A percentile compares a stretch with the other conserved stretches of the same genome.
Conservation (phyloP, 2,113 vertebrate genomes). For the Gambusia holbrooki region DNA sequence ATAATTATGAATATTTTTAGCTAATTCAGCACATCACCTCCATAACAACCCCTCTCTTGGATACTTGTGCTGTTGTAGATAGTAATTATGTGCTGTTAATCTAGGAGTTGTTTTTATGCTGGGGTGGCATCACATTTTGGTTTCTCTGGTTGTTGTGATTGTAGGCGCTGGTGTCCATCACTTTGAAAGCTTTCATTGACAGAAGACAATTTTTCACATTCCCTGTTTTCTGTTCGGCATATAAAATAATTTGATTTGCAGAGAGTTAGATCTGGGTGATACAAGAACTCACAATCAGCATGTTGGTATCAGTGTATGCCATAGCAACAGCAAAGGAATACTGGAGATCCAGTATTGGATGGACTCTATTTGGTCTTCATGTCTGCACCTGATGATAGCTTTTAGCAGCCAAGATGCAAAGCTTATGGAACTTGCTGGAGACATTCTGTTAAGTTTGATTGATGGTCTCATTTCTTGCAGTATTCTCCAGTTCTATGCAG, state of each 20-base stretch:
- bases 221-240: neutral
- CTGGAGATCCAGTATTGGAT: too few species aligned
- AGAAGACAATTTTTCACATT: neutral
- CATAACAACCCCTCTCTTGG: neutral
- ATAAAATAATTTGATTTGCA: neutral
- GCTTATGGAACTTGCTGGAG: too few species aligned
- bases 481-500: too few species aligned
- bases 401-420: too few species aligned
- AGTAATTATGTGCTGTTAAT: neutral
- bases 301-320: too few species aligned
- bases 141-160: neutral
- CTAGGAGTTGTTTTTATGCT: neutral
- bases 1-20: constrained; percentile 65
- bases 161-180: neutral
- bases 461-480: too few species aligned
- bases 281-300: too few species aligned
- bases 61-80: constrained; percentile 3
- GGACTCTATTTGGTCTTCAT: too few species aligned
- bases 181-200: neutral
- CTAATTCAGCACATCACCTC: constrained; percentile 57
- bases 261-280: too few species aligned
- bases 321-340: too few species aligned
- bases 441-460: too few species aligned
- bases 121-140: neutral
- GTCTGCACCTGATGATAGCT: too few species aligned